Conservation (phyloP, 2,888 invertebrate species). For the Nyleta sp. region DNA sequence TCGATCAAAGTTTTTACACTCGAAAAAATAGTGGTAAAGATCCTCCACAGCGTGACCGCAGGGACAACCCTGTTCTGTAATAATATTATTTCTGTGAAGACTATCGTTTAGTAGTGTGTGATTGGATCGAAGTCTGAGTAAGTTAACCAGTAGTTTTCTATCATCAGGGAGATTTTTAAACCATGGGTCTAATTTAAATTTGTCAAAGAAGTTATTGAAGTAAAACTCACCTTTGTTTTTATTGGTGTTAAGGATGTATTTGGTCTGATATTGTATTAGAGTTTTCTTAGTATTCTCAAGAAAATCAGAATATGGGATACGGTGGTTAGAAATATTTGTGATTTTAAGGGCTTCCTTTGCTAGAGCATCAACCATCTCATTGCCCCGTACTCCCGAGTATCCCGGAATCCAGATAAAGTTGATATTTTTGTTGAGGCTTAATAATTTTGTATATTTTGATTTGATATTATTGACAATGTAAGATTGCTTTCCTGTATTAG, state of each 20-base stretch:
- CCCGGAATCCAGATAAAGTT: slow-evolving; percentile 7
- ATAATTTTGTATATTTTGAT: not conserved
- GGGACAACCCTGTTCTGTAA: not conserved
- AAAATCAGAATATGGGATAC: not conserved
- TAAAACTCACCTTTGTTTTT: slow-evolving; percentile 2
- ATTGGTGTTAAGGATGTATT: not conserved
- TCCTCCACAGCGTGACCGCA: not conserved
- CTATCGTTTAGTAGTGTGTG: not conserved
- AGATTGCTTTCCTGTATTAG: not conserved
- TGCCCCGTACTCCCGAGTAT: not conserved
- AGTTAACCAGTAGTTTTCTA: not conserved
- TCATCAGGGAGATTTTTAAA: slow-evolving; percentile 9
- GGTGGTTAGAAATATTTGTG: not conserved
- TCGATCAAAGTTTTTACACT: not conserved
- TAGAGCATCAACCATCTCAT: not conserved
- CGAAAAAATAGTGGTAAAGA: not conserved
- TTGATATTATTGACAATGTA: slow-evolving; percentile 1
- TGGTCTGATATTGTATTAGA: not conserved
- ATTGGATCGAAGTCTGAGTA: slow-evolving; percentile 17
- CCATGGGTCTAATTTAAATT: slow-evolving; percentile 16
- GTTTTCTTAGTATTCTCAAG: no score
- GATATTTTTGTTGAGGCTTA: not conserved
- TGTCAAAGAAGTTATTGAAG: not conserved
- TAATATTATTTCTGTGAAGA: slow-evolving; percentile 8
- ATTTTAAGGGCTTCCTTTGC: not conserved